Percentiles rank a stretch among this genome's conserved stretches.
These are phyloP conservation scores for Dolomedes plantarius DNA, from an alignment of 2,888 invertebrate species.

Conservation along the genomic window DNA sequence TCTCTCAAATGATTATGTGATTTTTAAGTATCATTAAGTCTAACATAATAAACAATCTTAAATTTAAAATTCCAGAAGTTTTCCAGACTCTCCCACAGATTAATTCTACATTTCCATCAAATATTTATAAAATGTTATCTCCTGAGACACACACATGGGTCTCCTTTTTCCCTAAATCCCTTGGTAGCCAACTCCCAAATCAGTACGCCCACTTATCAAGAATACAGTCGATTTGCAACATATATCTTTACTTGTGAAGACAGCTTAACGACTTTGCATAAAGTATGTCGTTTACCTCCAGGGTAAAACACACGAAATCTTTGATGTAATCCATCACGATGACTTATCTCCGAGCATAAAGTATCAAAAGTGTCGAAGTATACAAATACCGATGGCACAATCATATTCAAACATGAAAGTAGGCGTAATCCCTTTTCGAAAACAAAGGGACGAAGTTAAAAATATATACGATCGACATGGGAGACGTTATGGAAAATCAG, in stretches of 20 bases:
- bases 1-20: too few relatives aligned
- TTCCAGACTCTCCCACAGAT: too few relatives aligned
- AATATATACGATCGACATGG: slow-evolving; percentile 6
- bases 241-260: slow-evolving; percentile 14
- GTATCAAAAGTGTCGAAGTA: neutral
- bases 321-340: slow-evolving; percentile 13
- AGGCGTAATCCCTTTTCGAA: neutral
- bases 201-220: neutral
- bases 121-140: neutral
- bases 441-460: neutral
- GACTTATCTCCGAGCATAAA: slow-evolving; percentile 5
- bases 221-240: neutral
- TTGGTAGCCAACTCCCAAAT: neutral
- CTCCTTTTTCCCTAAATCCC: neutral
- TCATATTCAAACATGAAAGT: neutral
- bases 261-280: slow-evolving; percentile 24
- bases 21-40: too few relatives aligned
- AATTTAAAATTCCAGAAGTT: too few relatives aligned
- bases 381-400: slow-evolving; percentile 11
- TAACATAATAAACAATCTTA: too few relatives aligned
- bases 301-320: slow-evolving; percentile 7
- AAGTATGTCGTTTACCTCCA: slow-evolving; percentile 21
- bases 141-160: neutral
- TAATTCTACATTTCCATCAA: neutral
- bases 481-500: slow-evolving; percentile 11